Evolutionary conservation across 2,797 vertebrate genomes (phyloP).

Genomic region (Melanotaenia nigrans): DNA sequence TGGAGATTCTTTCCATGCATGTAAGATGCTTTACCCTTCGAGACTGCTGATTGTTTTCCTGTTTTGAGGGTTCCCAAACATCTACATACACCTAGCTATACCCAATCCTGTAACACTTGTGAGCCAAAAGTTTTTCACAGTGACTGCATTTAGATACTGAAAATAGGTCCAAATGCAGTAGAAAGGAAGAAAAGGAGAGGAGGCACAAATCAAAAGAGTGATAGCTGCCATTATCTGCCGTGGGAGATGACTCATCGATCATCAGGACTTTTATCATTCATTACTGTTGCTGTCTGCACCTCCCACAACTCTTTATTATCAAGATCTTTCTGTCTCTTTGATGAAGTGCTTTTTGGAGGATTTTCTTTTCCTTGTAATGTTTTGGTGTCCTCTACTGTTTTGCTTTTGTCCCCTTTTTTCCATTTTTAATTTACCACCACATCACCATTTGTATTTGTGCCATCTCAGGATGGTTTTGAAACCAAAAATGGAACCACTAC

Average conservation of each 20-base stretch:
- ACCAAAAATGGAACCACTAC: slow-evolving; percentile 8
- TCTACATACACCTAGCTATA: background rate
- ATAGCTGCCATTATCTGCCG: slow-evolving; percentile 60
- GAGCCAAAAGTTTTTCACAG: slow-evolving; percentile 29
- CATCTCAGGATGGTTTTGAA: background rate
- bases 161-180: slow-evolving; percentile 10
- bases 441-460: slow-evolving; percentile 16
- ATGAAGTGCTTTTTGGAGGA: slow-evolving; percentile 6
- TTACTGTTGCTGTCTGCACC: slow-evolving; percentile 47
- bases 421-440: slow-evolving; percentile 16
- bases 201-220: slow-evolving; percentile 50
- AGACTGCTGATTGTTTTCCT: too few relatives aligned
- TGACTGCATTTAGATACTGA: slow-evolving; percentile 42
- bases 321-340: slow-evolving; percentile 24
- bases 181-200: slow-evolving; percentile 5
- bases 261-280: slow-evolving; percentile 49
- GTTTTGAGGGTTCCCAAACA: too few relatives aligned
- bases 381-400: slow-evolving; percentile 17
- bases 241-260: slow-evolving; percentile 63
- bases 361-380: background rate
- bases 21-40: too few relatives aligned
- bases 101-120: slow-evolving; percentile 44
- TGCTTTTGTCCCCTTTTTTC: background rate
- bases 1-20: too few relatives aligned
- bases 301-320: slow-evolving; percentile 40